Evolutionary conservation across 1,140 invertebrate species (phyloP).

Genomic region (Adelges cooleyi): DNA sequence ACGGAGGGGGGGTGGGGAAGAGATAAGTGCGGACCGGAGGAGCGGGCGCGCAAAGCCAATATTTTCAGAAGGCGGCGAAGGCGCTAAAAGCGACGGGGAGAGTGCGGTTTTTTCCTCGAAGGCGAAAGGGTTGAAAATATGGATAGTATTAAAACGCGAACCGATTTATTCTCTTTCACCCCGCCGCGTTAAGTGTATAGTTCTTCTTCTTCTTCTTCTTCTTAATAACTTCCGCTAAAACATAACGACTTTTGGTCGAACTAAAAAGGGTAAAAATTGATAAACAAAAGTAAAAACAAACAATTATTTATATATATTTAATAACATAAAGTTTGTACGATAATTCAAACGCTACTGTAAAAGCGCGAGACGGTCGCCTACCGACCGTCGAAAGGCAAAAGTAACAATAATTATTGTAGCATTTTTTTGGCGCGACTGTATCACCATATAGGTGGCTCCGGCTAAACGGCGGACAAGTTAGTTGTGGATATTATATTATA

Average conservation of each 20-base stretch:
- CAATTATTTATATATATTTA: too few relatives aligned
- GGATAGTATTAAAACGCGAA: constrained; percentile 26
- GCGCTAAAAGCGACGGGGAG: constrained; percentile 24
- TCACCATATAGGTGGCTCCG: too few relatives aligned
- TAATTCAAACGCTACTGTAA: constrained; percentile 27
- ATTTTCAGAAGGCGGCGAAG: constrained; percentile 22
- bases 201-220: neutral
- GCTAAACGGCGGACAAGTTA: too few relatives aligned
- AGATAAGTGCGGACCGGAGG: neutral
- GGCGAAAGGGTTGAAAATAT: constrained; percentile 25
- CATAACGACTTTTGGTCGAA: constrained; percentile 11
- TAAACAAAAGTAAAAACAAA: constrained; percentile 4
- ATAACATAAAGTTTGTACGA: constrained; percentile 24
- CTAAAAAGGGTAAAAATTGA: constrained; percentile 17
- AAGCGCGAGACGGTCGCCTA: too few relatives aligned
- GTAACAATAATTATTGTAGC: too few relatives aligned
- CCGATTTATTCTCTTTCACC: constrained; percentile 24
- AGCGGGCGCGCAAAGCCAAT: constrained; percentile 26
- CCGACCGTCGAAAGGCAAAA: too few relatives aligned
- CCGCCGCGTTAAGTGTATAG: neutral
- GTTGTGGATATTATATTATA: too few relatives aligned
- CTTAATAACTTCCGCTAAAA: constrained; percentile 22
- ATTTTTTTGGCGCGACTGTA: too few relatives aligned
- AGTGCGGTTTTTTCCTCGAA: constrained; percentile 18
- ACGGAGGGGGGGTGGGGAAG: neutral